Evolutionary conservation across 2,888 invertebrate species (phyloP).

Genomic region (Calliphora vomitoria): DNA sequence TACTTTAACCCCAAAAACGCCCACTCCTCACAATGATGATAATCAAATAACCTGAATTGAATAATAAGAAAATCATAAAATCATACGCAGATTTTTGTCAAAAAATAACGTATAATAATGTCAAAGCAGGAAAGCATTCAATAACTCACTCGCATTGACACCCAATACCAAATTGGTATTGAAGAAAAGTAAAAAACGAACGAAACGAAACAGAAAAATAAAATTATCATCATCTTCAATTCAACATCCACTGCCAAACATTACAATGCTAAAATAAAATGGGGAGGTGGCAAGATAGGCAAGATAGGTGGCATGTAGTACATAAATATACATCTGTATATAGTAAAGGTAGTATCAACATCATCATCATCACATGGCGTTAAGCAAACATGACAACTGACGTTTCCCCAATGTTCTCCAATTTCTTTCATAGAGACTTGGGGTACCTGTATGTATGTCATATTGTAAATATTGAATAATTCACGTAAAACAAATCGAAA

Average conservation of each 20-base stretch:
- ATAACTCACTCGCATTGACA: conserved; percentile 63
- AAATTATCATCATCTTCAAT: conserved; percentile 41
- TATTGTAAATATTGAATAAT: conserved; percentile 68
- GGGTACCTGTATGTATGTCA: conserved; percentile 31
- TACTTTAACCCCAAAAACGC: neutral
- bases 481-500: conserved; percentile 58
- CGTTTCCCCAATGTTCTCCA: conserved; percentile 36
- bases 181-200: conserved; percentile 9
- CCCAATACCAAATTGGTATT: conserved; percentile 54
- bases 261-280: conserved; percentile 23
- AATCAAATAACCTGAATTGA: conserved; percentile 57
- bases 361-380: conserved; percentile 63
- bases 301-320: conserved; percentile 22
- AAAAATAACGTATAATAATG: conserved; percentile 44
- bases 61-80: conserved; percentile 50
- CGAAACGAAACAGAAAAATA: conserved; percentile 15
- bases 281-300: neutral
- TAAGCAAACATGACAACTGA: conserved; percentile 67
- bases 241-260: conserved; percentile 7
- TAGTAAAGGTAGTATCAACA: conserved; percentile 21
- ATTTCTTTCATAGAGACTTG: neutral
- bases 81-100: conserved; percentile 48
- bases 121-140: conserved; percentile 61
- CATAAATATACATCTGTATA: neutral
- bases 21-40: neutral